phyloP scores from a whole-genome alignment of 2,113 vertebrate genomes.

The Madoqua kirkii region DNA sequence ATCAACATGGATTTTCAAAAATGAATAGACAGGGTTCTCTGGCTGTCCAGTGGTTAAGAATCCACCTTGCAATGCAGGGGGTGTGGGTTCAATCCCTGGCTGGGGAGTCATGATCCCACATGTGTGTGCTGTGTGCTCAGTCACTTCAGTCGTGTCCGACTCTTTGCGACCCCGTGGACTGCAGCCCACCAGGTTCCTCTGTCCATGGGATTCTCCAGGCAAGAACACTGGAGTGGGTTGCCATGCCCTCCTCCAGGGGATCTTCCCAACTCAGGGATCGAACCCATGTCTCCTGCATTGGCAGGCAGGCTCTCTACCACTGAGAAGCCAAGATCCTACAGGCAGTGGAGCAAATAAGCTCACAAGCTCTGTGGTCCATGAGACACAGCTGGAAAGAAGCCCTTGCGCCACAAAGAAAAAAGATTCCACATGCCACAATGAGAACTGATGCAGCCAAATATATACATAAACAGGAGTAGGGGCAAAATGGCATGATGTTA shows the following conservation, averaged over 20 bases:
- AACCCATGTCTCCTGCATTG: background rate
- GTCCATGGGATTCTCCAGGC: background rate
- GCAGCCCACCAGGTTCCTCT: background rate
- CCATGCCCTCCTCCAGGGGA: background rate
- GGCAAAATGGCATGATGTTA: background rate
- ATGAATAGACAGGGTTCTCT: background rate
- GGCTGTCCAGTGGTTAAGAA: background rate
- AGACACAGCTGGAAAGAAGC: background rate
- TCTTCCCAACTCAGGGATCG: background rate
- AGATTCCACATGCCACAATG: background rate
- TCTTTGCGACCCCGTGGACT: background rate
- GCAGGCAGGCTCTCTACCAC: background rate
- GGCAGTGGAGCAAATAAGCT: background rate
- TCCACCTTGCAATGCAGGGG: background rate
- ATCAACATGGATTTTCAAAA: background rate
- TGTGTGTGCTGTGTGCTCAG: background rate
- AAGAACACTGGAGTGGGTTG: background rate
- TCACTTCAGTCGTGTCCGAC: background rate
- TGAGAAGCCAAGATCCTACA: background rate
- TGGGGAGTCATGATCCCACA: background rate
- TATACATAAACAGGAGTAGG: background rate
- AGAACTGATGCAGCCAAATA: background rate
- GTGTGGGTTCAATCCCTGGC: background rate
- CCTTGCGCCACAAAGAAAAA: fast-evolving
- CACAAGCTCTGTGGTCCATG: background rate